phyloP scores from a whole-genome alignment of 2,113 vertebrate species.

The Phyllopteryx taeniolatus region DNA sequence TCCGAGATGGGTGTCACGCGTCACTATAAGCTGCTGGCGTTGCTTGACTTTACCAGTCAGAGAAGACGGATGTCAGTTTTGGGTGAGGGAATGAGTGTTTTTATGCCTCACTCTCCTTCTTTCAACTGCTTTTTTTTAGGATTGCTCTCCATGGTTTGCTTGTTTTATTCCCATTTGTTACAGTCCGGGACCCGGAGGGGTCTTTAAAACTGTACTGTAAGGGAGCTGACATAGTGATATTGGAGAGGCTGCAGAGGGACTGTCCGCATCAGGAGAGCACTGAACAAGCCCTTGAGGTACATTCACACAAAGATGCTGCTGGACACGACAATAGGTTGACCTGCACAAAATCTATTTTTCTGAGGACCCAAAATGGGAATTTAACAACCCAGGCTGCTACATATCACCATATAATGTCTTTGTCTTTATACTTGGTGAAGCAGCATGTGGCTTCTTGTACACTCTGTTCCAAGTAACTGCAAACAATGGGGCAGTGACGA shows the following conservation, averaged over 20 bases:
- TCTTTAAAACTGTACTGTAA: conserved; percentile 88
- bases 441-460: not conserved
- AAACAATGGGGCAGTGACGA: not conserved
- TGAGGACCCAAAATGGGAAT: not conserved
- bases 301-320: not conserved
- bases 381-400: not conserved
- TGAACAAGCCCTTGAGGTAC: conserved; percentile 71
- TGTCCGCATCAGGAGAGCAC: conserved; percentile 61
- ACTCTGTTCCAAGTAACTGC: not conserved
- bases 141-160: not conserved
- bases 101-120: not conserved
- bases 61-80: conserved; percentile 93
- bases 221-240: conserved; percentile 86
- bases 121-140: not conserved
- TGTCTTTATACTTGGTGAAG: not conserved
- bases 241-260: conserved; percentile 73
- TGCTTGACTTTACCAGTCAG: conserved; percentile 89
- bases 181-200: conserved; percentile 86
- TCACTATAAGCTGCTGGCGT: conserved; percentile 81
- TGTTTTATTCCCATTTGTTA: conserved; percentile 12
- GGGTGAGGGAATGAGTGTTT: conserved; percentile 69
- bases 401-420: not conserved
- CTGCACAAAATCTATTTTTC: not conserved
- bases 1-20: conserved; percentile 79
- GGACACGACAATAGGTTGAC: not conserved